phyloP scores from a whole-genome alignment of 2,888 invertebrate species.

The Eurois occulta region DNA sequence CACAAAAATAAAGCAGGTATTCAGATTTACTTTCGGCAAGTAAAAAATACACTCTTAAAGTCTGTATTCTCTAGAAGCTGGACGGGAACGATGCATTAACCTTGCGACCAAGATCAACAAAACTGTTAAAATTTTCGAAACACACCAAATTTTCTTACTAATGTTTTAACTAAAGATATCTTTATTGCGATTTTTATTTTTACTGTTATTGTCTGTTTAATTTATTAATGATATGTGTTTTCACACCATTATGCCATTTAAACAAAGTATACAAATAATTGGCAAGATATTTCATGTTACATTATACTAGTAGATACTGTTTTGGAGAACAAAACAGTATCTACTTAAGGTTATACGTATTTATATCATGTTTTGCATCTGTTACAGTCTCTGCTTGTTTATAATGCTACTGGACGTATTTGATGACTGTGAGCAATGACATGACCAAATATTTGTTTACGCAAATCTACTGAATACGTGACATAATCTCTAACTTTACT shows the following conservation, averaged over 20 bases:
- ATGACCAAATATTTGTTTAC: constrained; percentile 25
- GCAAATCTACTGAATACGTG: constrained; percentile 20
- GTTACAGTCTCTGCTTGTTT: neutral
- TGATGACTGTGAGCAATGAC: neutral
- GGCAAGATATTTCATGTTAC: neutral
- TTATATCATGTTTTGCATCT: neutral
- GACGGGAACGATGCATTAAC: constrained; percentile 19
- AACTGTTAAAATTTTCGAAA: constrained; percentile 40
- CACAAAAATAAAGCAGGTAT: no score
- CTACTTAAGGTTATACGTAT: neutral
- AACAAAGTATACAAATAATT: constrained; percentile 3
- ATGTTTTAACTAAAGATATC: constrained; percentile 44
- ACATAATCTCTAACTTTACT: constrained; percentile 28
- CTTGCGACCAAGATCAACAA: constrained; percentile 51
- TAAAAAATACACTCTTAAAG: neutral
- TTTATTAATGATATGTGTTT: constrained; percentile 42
- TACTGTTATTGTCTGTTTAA: constrained; percentile 39
- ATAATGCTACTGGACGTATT: neutral
- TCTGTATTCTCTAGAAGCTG: neutral
- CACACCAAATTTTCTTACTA: constrained; percentile 33
- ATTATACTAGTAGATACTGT: no score
- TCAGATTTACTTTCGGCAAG: neutral
- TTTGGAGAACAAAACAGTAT: no score
- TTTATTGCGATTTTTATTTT: constrained; percentile 30
- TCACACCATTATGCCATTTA: constrained; percentile 28